Base-by-base conservation (phyloP, 2,888 invertebrate genomes). In the Oligia latruncula region DNA sequence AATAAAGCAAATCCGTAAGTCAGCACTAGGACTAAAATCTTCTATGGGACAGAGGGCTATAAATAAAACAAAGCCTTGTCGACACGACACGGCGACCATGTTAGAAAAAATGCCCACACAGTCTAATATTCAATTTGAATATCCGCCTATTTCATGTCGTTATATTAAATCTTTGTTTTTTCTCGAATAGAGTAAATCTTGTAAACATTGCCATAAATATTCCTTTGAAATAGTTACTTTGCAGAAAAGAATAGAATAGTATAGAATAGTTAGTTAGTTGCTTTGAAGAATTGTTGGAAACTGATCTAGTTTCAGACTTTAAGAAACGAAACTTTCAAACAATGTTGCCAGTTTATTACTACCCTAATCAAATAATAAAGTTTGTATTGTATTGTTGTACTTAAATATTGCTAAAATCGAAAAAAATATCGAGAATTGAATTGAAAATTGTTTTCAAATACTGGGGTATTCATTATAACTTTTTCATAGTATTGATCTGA, bases 81-180 rank as follows among this genome's bases (percentile, higher is more conserved):
- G 11, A 76, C 52, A 66, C 35, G 52, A 76, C 52, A 66, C 35
- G 52, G 49, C 55, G 62, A 3, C 65, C 60, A 66, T 77, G 76
- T 78, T 74, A 65, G 64, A 52, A 77, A 81, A 81, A 85, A 77
- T 64, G 73, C 49, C 82, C 72, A 78, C 78, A 29, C 65, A 66
- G 67, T 64, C 71, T 71, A 71, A 78, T 77, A 58, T 71, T 75
- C 70, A 66, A 80, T 86, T 84, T 82, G 77, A 84, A 81, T 86
- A 81, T 77, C 84, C 86, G 71, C 88, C 84, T 86, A 82, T 86
- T 81, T 68, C 78, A 9, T 82, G 87, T 88, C 72, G 75, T 64
- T 77, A 78, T 73, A 88, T 87, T 64, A 68, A 76, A 78, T 80
- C 72, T 85, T 80, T 72, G 74, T 75, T 85, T 83, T 78, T 76